Conservation (phyloP, 2,797 vertebrate genomes). For the Sebastes wilsoni region DNA sequence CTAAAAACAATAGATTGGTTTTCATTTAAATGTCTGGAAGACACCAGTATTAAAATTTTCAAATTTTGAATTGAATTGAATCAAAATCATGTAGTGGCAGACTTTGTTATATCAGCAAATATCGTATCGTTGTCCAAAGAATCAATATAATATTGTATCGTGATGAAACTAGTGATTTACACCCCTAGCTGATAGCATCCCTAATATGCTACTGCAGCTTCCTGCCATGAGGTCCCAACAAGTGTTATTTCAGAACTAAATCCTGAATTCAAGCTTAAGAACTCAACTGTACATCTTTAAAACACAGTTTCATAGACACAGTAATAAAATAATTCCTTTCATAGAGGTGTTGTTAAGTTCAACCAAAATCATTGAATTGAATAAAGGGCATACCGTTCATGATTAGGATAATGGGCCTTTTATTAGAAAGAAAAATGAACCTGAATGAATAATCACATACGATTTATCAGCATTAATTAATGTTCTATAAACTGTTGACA, state of each 20-base stretch:
- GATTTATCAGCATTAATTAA: neutral
- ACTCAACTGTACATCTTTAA: neutral
- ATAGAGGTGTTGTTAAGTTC: neutral
- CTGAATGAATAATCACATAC: neutral
- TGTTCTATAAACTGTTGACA: neutral
- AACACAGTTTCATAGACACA: neutral
- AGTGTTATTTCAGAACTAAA: neutral
- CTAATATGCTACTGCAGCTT: neutral
- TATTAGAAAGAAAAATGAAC: neutral
- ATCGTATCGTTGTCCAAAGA: no score
- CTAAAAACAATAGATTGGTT: no score
- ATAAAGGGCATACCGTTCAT: neutral
- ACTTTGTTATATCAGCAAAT: no score
- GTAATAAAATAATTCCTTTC: neutral
- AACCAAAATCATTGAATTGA: neutral
- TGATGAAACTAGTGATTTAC: no score
- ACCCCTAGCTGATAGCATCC: neutral
- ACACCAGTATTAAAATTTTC: rapidly evolving
- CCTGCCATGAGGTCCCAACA: neutral
- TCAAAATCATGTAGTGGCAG: no score
- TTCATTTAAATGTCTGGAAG: no score
- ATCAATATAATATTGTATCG: no score
- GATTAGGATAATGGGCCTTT: neutral
- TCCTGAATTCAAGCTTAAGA: neutral
- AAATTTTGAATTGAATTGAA: no score